Evolutionary conservation across 2,797 vertebrate genomes (phyloP).

Genomic region (Typhlichthys eigenmanni): DNA sequence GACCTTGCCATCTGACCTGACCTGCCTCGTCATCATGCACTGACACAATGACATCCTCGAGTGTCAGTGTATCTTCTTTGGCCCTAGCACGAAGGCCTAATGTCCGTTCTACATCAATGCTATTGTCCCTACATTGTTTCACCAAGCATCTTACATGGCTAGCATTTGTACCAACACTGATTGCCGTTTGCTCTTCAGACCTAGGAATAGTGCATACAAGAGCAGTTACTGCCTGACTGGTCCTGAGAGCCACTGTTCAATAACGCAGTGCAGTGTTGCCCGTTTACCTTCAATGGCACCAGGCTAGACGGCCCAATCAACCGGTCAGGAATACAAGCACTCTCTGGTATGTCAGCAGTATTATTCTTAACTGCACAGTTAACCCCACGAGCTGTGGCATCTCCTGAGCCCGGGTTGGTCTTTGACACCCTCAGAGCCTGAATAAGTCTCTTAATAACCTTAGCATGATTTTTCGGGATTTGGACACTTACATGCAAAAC

Average conservation of each 20-base stretch:
- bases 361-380: too few relatives aligned
- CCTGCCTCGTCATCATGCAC: slow-evolving; percentile 3
- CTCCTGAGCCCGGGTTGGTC: too few relatives aligned
- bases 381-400: too few relatives aligned
- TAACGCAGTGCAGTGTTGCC: too few relatives aligned
- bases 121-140: slow-evolving; percentile 1
- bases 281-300: slow-evolving; percentile 16
- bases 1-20: slow-evolving; percentile 26
- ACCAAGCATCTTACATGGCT: slow-evolving; percentile 4
- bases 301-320: slow-evolving; percentile 9
- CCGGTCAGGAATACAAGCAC: too few relatives aligned
- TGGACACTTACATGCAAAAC: too few relatives aligned
- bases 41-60: too few relatives aligned
- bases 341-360: too few relatives aligned
- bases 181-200: neutral
- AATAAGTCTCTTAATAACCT: too few relatives aligned
- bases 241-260: slow-evolving; percentile 35
- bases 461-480: too few relatives aligned
- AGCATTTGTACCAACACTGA: neutral
- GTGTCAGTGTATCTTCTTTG: neutral
- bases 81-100: neutral
- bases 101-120: neutral
- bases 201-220: slow-evolving; percentile 5
- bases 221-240: slow-evolving; percentile 1
- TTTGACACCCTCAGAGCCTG: too few relatives aligned